Evolutionary conservation across 2,113 vertebrate species (phyloP).

Genomic region (Gasterosteus aculeatus): DNA sequence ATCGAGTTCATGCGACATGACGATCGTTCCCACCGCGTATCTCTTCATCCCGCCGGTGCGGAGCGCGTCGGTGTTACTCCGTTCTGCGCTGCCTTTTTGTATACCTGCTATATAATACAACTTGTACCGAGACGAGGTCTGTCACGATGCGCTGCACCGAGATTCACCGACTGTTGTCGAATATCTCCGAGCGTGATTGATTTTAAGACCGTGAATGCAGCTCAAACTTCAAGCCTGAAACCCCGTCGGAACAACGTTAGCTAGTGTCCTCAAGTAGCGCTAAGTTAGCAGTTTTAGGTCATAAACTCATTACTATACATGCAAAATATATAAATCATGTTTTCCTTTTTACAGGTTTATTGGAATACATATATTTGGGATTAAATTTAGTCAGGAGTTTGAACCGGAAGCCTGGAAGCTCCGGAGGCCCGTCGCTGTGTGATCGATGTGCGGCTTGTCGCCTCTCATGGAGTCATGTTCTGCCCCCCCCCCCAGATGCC

Average conservation of each 20-base stretch:
- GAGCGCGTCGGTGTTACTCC: not conserved
- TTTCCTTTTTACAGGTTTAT: not conserved
- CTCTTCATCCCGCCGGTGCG: not conserved
- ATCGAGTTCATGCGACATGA: constrained; percentile 58
- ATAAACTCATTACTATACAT: not conserved
- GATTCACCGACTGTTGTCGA: not conserved
- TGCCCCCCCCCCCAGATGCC: not conserved
- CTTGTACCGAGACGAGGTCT: constrained; percentile 7
- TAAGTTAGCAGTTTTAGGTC: not conserved
- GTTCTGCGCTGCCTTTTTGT: not conserved
- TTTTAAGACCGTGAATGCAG: not conserved
- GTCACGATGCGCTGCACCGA: constrained; percentile 35
- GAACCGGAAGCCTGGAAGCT: not conserved
- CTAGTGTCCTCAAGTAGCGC: not conserved
- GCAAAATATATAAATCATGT: not conserved
- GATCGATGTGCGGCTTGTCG: not conserved
- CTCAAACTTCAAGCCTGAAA: not conserved
- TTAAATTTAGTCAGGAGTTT: not conserved
- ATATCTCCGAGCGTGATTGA: not conserved
- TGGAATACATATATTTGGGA: not conserved
- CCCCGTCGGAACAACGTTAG: not conserved
- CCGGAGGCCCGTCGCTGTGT: not conserved
- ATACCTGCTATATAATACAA: not conserved
- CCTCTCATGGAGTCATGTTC: constrained; percentile 6
- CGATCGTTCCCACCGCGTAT: not conserved